A percentile compares a stretch with the other conserved stretches of the same genome.
Conservation (phyloP, 2,888 invertebrate species). For the Hoplodrina blanda region DNA sequence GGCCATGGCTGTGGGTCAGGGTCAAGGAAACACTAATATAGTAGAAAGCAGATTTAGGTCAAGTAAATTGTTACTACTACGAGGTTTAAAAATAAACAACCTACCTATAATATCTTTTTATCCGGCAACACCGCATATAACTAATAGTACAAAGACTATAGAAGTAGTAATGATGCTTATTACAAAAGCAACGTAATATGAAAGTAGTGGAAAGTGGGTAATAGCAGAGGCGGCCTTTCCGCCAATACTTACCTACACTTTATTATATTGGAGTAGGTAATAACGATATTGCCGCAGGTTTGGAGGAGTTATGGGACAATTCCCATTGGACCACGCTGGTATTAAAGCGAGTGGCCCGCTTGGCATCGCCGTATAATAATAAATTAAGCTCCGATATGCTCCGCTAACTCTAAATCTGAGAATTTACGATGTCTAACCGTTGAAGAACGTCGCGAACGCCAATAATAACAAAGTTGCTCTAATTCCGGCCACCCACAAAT, state of each 20-base stretch:
- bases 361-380: slow-evolving; percentile 70
- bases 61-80: neutral
- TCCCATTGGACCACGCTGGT: slow-evolving; percentile 41
- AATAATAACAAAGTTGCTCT: slow-evolving; percentile 81
- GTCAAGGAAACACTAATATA: slow-evolving; percentile 22
- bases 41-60: slow-evolving; percentile 32
- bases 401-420: slow-evolving; percentile 72
- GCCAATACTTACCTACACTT: slow-evolving; percentile 22
- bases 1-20: no score
- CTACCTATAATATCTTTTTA: slow-evolving; percentile 4
- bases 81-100: neutral
- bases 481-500: slow-evolving; percentile 70
- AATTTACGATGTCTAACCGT: slow-evolving; percentile 77
- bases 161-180: slow-evolving; percentile 33
- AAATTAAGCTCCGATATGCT: slow-evolving; percentile 67
- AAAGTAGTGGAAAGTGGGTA: slow-evolving; percentile 49
- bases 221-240: slow-evolving; percentile 20
- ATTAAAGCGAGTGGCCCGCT: slow-evolving; percentile 62
- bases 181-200: slow-evolving; percentile 32
- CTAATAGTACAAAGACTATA: slow-evolving; percentile 2
- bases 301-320: slow-evolving; percentile 47
- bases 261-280: slow-evolving; percentile 43
- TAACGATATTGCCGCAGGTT: slow-evolving; percentile 37
- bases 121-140: slow-evolving; percentile 2
- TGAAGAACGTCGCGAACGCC: slow-evolving; percentile 74